These are phyloP conservation scores for Nanorana parkeri DNA, from an alignment of 2,113 vertebrate species.

Conservation along the genomic window DNA sequence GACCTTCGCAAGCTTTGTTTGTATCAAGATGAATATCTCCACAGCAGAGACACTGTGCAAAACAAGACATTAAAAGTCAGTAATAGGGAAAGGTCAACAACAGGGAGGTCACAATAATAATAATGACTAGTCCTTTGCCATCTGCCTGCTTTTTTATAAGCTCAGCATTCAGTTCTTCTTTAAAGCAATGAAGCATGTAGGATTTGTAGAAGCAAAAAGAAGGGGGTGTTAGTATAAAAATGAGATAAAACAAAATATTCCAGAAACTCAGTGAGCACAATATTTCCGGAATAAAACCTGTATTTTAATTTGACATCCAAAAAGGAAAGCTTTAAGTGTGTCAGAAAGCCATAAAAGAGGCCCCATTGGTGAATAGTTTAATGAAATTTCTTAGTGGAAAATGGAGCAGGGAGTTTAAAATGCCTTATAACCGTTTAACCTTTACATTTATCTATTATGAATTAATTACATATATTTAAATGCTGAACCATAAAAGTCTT, in stretches of 20 bases:
- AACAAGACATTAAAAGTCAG: too few relatives aligned
- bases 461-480: conserved; percentile 28
- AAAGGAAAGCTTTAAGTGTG: conserved; percentile 1
- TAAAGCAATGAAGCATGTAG: too few relatives aligned
- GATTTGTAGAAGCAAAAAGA: neutral
- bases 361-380: neutral
- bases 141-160: too few relatives aligned
- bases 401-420: conserved; percentile 11
- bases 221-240: neutral
- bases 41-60: too few relatives aligned
- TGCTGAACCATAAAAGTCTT: neutral
- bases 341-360: conserved; percentile 20
- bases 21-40: too few relatives aligned
- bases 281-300: conserved; percentile 20
- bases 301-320: conserved; percentile 33
- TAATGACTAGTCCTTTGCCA: too few relatives aligned
- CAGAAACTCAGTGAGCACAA: neutral
- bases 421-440: conserved; percentile 29
- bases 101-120: neutral
- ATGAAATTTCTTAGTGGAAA: conserved; percentile 7
- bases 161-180: too few relatives aligned
- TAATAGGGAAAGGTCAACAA: neutral
- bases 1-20: too few relatives aligned
- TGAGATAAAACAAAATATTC: conserved; percentile 18
- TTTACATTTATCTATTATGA: conserved; percentile 30